Evolutionary conservation across 2,797 vertebrate species (phyloP).

Genomic region (Sardinella longiceps): DNA sequence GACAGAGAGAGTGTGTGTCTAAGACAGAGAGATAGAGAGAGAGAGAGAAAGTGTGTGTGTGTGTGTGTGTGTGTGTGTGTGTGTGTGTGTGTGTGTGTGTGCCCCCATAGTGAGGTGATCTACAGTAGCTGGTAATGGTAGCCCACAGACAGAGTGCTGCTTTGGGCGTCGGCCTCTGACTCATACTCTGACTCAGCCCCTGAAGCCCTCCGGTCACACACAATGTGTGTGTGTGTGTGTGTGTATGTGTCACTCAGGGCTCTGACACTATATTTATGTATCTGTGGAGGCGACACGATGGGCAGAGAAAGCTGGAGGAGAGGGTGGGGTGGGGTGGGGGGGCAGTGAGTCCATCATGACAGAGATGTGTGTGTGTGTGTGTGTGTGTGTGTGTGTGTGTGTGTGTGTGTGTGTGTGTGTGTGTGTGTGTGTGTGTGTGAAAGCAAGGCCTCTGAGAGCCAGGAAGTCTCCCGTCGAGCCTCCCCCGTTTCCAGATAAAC

Average conservation of each 20-base stretch:
- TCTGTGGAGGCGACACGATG: background rate
- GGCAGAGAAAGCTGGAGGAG: background rate
- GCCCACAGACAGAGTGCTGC: background rate
- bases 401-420: background rate
- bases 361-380: background rate
- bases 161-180: background rate
- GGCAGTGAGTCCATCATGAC: background rate
- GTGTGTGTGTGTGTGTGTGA: background rate
- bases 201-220: background rate
- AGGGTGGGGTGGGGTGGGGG: too few relatives aligned
- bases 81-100: background rate
- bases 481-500: background rate
- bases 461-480: background rate
- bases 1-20: background rate
- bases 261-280: too few relatives aligned
- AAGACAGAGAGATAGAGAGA: too few relatives aligned
- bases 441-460: background rate
- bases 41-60: background rate
- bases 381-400: background rate
- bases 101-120: background rate
- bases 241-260: background rate
- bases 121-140: background rate
- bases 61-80: background rate
- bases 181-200: background rate
- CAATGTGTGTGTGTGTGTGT: background rate